Conservation (phyloP, 2,888 invertebrate species). For the Hirtodrosophila alboralis region DNA sequence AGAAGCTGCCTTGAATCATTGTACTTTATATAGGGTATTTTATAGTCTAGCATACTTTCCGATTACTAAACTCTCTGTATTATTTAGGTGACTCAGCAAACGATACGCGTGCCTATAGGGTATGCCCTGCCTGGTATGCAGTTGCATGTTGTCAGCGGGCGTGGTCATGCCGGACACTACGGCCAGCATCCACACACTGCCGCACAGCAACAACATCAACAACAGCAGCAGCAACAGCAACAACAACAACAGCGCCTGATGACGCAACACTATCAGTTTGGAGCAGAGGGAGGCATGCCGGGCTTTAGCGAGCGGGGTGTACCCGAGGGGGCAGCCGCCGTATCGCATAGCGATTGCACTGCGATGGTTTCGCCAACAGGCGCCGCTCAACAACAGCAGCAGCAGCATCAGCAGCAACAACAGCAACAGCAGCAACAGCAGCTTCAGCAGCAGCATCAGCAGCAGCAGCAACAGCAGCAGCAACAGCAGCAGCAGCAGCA, state of each 20-base stretch:
- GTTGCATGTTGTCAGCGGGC: conserved; percentile 84
- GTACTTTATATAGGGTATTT: too few relatives aligned
- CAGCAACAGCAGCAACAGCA: conserved; percentile 40
- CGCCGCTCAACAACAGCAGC: conserved; percentile 47
- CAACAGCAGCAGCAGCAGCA: conserved; percentile 54
- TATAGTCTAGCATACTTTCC: too few relatives aligned
- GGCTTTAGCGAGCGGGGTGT: conserved; percentile 87
- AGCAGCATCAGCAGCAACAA: conserved; percentile 23
- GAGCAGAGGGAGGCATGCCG: conserved; percentile 76
- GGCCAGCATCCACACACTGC: conserved; percentile 69
- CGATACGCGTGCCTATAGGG: conserved; percentile 85
- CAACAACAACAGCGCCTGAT: conserved; percentile 78
- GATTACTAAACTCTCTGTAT: too few relatives aligned
- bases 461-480: conserved; percentile 45
- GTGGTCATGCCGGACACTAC: conserved; percentile 78
- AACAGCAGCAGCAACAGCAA: conserved; percentile 60
- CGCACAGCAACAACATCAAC: conserved; percentile 73
- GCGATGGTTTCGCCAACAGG: conserved; percentile 80
- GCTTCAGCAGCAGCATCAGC: conserved; percentile 49
- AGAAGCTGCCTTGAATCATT: too few relatives aligned
- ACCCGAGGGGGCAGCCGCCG: conserved; percentile 90
- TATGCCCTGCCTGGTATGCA: conserved; percentile 85
- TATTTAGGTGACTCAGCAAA: conserved; percentile 84
- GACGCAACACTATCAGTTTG: conserved; percentile 80
- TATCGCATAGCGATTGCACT: conserved; percentile 79